phyloP scores from a whole-genome alignment of 2,113 vertebrate genomes.

The Aphyosemion australe region DNA sequence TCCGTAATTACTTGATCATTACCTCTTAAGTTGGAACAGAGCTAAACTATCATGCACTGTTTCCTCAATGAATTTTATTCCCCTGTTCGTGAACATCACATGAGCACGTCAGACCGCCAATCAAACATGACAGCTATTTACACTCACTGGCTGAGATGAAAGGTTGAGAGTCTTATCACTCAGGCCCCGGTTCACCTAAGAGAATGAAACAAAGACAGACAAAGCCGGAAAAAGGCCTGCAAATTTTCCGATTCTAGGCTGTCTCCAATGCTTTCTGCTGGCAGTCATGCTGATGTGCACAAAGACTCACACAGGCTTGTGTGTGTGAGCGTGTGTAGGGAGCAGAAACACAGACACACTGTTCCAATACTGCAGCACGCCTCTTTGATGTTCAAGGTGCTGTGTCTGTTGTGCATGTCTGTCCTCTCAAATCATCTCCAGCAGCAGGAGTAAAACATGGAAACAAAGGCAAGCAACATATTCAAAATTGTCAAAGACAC shows the following conservation, averaged over 20 bases:
- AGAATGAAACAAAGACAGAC: slow-evolving; percentile 69
- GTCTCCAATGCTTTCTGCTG: slow-evolving; percentile 61
- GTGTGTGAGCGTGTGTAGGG: slow-evolving; percentile 26
- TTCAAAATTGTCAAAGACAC: slow-evolving; percentile 71
- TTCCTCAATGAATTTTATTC: slow-evolving; percentile 44
- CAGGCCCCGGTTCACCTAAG: slow-evolving; percentile 66
- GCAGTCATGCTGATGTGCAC: slow-evolving; percentile 37
- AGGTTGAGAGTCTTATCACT: slow-evolving; percentile 64
- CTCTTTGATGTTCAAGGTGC: slow-evolving; percentile 75
- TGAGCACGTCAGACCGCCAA: slow-evolving; percentile 73
- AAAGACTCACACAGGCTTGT: slow-evolving; percentile 24
- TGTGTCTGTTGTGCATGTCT: slow-evolving; percentile 68
- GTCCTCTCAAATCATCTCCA: slow-evolving; percentile 72
- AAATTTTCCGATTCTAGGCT: slow-evolving; percentile 65
- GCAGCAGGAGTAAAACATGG: slow-evolving; percentile 67
- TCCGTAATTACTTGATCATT: slow-evolving; percentile 62
- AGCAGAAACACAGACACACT: slow-evolving; percentile 40
- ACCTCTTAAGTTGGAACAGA: slow-evolving; percentile 42
- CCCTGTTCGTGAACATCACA: slow-evolving; percentile 47
- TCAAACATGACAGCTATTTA: slow-evolving; percentile 83
- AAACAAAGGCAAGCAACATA: slow-evolving; percentile 74
- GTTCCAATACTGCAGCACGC: slow-evolving; percentile 46
- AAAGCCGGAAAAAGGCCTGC: slow-evolving; percentile 64
- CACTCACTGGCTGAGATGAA: slow-evolving; percentile 76
- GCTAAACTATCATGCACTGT: slow-evolving; percentile 26